Evolutionary conservation across 2,797 vertebrate species (phyloP).

Genomic region (Coracias cyanogaster): DNA sequence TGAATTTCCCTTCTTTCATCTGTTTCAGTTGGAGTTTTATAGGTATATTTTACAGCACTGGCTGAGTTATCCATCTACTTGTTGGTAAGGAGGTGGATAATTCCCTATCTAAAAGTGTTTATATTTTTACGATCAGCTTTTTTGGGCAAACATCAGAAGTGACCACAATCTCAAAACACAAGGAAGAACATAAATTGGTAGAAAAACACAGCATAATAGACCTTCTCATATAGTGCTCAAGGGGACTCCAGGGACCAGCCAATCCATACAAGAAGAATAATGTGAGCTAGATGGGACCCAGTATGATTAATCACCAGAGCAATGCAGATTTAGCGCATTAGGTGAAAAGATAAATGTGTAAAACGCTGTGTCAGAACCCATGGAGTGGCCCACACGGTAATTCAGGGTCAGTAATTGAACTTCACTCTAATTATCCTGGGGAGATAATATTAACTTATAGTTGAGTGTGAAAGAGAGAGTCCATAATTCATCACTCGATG

Average conservation of each 20-base stretch:
- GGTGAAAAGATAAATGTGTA: constrained; percentile 95
- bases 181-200: constrained; percentile 86
- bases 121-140: not conserved
- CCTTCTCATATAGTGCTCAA: constrained; percentile 87
- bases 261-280: constrained; percentile 90
- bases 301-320: constrained; percentile 93
- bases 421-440: constrained; percentile 98
- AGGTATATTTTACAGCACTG: not conserved
- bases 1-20: not conserved
- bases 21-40: not conserved
- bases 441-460: constrained; percentile 99
- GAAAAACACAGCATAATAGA: constrained; percentile 86
- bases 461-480: constrained; percentile 87
- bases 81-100: not conserved
- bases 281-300: constrained; percentile 77
- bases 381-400: constrained; percentile 86
- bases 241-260: constrained; percentile 89
- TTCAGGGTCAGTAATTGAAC: constrained; percentile 97
- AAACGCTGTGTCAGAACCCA: constrained; percentile 88
- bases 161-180: constrained; percentile 81
- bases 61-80: not conserved
- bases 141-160: constrained; percentile 40
- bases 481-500: constrained; percentile 93
- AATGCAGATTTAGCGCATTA: constrained; percentile 93
- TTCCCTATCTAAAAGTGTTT: not conserved